A percentile compares a stretch with the other conserved stretches of the same genome.
These are phyloP conservation scores for Anolis sagrei DNA, from an alignment of 2,113 vertebrate species.

Conservation along the genomic window DNA sequence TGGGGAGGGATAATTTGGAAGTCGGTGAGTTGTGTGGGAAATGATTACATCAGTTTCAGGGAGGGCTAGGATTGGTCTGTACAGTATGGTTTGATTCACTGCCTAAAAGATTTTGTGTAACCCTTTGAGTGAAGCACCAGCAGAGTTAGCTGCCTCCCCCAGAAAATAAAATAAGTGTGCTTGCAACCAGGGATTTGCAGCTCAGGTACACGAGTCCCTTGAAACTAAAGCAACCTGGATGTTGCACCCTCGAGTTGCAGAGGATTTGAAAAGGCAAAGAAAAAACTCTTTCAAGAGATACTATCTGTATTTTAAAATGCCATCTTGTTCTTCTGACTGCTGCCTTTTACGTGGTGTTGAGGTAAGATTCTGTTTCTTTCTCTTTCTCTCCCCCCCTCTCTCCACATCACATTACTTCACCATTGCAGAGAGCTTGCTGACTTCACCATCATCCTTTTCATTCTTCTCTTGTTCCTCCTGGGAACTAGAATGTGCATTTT, in stretches of 20 bases:
- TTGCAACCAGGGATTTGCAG: constrained; percentile 69
- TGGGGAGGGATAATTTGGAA: constrained; percentile 60
- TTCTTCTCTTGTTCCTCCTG: background rate
- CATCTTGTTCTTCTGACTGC: constrained; percentile 90
- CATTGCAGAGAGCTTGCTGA: too few relatives aligned
- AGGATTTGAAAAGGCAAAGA: constrained; percentile 56
- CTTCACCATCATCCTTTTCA: background rate
- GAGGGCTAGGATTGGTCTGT: constrained; percentile 77
- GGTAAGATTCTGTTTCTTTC: constrained; percentile 79
- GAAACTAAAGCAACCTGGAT: constrained; percentile 57
- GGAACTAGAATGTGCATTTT: background rate
- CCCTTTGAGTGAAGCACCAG: constrained; percentile 80
- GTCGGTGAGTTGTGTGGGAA: constrained; percentile 77
- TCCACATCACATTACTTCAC: constrained; percentile 23
- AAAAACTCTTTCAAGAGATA: constrained; percentile 66
- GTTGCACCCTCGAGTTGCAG: constrained; percentile 53
- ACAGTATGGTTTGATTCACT: constrained; percentile 78
- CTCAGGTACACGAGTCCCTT: constrained; percentile 65
- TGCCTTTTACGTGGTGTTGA: constrained; percentile 88
- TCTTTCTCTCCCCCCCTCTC: constrained; percentile 26
- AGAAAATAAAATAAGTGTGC: constrained; percentile 70
- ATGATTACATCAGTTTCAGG: constrained; percentile 80
- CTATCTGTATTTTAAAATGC: constrained; percentile 82
- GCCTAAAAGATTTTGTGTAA: constrained; percentile 78
- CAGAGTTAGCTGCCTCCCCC: constrained; percentile 70